Conservation (phyloP, 2,797 vertebrate species). For the Hypotaenidia philippensis region DNA sequence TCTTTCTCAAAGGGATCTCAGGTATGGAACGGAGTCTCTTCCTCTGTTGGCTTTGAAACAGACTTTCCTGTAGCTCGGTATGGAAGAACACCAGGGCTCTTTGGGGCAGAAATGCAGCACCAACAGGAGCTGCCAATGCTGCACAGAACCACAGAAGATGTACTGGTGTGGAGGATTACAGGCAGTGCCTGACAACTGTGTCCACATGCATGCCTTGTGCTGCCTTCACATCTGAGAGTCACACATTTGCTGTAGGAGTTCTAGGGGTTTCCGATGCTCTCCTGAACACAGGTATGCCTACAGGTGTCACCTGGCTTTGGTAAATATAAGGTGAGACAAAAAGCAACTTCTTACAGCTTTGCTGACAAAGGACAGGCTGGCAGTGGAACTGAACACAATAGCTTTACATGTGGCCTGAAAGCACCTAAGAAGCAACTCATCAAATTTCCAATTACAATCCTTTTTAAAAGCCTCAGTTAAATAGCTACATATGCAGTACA, state of each 20-base stretch:
- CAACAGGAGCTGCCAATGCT: neutral
- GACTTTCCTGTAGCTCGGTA: neutral
- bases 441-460: neutral
- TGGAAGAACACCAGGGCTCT: neutral
- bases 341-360: neutral
- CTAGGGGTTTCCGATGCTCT: neutral
- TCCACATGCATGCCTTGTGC: neutral
- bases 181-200: neutral
- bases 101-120: neutral
- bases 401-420: neutral
- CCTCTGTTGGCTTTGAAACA: neutral
- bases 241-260: neutral
- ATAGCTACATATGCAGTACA: neutral
- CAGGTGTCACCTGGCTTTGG: neutral
- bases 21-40: fast-evolving
- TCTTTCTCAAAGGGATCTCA: neutral
- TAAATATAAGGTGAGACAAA: neutral
- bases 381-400: neutral
- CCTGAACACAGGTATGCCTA: neutral
- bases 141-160: neutral
- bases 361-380: neutral
- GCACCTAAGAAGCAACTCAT: neutral
- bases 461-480: neutral
- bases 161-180: neutral
- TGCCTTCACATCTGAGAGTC: neutral